Base-by-base conservation (phyloP, 1,140 invertebrate species). In the Phthorimaea operculella region DNA sequence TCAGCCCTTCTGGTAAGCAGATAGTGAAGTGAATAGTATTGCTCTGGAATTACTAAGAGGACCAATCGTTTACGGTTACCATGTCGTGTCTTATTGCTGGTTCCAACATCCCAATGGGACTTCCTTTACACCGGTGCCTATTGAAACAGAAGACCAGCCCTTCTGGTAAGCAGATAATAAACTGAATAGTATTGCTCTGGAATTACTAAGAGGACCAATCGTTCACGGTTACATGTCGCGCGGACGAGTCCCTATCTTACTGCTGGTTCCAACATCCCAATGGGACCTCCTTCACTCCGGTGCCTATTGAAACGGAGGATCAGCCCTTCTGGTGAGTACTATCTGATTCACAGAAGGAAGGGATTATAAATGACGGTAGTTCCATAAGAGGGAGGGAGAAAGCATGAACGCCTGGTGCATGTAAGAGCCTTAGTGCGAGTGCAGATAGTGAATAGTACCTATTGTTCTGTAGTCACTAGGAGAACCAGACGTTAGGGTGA, bases 191-290 rank as follows among this genome's bases (percentile, higher is more conserved):
- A n/a, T n/a, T n/a, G n/a, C n/a, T n/a, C n/a, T n/a, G n/a, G n/a
- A n/a, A n/a, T n/a, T n/a, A n/a, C n/a, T n/a, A 78, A 60, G 55
- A 68, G 17, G 54, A 72, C 39, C 61, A 53, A n/a, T 51, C 58
- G 7, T 72, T 82, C 18, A 76, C 68, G 0, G 53, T 84, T 14
- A 63, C 54, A n/a, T 84, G 81, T 48, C 58, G 18, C 9, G 18
- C 33, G 6, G 67, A 75, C 0, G 56, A 66, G 4, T 73, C 78
- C 0, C 64, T 86, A 5, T 55, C 63, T 0, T 86, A 86, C 57
- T 86, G 84, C 60, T 85, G 80, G 79, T 76, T 85, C 45, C 72
- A 76, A 55, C 81, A 85, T 55, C 83, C 83, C 1, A 85, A 85
- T 54, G 80, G 83, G 0, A 67, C 74, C 1, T 78, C 83, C 52